Evolutionary conservation across 2,888 invertebrate genomes (phyloP).

Genomic region (Polia nebulosa): DNA sequence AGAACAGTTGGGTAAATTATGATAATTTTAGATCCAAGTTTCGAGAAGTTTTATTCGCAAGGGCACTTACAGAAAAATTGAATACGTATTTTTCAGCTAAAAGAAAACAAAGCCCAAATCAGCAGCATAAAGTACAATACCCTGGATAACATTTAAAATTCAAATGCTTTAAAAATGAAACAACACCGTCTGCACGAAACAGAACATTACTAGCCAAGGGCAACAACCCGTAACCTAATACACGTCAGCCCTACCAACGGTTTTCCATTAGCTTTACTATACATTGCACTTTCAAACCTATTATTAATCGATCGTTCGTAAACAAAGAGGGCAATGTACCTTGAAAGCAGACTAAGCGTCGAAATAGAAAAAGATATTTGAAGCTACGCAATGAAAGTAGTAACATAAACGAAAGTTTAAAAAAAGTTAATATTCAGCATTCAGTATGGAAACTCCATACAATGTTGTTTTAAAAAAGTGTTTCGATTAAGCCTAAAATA

Average conservation of each 20-base stretch:
- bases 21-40: too few relatives aligned
- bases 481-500: slow-evolving; percentile 5
- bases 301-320: slow-evolving; percentile 65
- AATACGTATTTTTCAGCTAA: not conserved
- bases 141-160: slow-evolving; percentile 41
- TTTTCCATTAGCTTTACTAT: slow-evolving; percentile 61
- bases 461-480: slow-evolving; percentile 2
- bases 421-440: not conserved
- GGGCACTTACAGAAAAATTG: not conserved
- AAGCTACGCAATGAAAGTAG: slow-evolving; percentile 36
- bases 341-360: slow-evolving; percentile 21
- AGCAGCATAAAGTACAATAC: slow-evolving; percentile 9
- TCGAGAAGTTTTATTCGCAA: too few relatives aligned
- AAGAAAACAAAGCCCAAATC: not conserved
- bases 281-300: slow-evolving; percentile 64
- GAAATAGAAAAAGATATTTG: slow-evolving; percentile 39
- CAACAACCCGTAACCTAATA: slow-evolving; percentile 68
- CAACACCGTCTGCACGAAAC: slow-evolving; percentile 63
- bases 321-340: slow-evolving; percentile 68
- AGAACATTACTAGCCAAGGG: slow-evolving; percentile 59
- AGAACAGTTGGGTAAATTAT: too few relatives aligned
- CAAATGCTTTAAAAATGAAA: slow-evolving; percentile 48
- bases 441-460: slow-evolving; percentile 1
- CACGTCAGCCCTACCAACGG: slow-evolving; percentile 60
- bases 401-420: slow-evolving; percentile 3